Percentiles rank a stretch among this genome's conserved stretches.
phyloP scores from a whole-genome alignment of 2,113 vertebrate species.

The Gymnorhina tibicen region DNA sequence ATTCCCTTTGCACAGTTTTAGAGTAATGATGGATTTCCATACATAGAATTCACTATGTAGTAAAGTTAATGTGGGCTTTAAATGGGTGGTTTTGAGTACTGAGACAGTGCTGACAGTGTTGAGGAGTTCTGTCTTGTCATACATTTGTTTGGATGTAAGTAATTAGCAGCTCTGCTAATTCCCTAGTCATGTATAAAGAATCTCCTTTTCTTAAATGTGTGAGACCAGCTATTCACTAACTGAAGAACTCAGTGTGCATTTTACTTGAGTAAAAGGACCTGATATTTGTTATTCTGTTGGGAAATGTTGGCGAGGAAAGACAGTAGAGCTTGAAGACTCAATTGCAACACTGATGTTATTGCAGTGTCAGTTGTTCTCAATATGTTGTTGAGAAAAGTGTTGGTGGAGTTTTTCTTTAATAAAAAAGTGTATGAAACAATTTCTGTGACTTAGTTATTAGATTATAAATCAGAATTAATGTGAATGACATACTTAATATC shows the following conservation, averaged over 20 bases:
- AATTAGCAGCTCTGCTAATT: not conserved
- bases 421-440: conserved; percentile 44
- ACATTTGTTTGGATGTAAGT: not conserved
- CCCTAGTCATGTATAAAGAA: not conserved
- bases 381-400: not conserved
- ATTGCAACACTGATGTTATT: not conserved
- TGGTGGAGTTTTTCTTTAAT: conserved; percentile 7
- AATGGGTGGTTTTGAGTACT: not conserved
- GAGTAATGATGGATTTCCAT: not conserved
- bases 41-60: not conserved
- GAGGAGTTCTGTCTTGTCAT: not conserved
- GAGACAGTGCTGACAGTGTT: not conserved
- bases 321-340: conserved; percentile 1
- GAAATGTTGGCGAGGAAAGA: not conserved
- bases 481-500: conserved; percentile 60
- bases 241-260: not conserved
- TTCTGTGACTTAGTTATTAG: conserved; percentile 55
- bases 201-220: not conserved
- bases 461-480: conserved; percentile 61
- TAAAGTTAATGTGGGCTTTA: not conserved
- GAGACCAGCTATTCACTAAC: not conserved
- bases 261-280: not conserved
- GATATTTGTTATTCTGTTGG: not conserved
- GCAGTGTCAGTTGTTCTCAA: not conserved
- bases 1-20: not conserved